phyloP scores from a whole-genome alignment of 2,888 invertebrate species.

The Metalampra italica region DNA sequence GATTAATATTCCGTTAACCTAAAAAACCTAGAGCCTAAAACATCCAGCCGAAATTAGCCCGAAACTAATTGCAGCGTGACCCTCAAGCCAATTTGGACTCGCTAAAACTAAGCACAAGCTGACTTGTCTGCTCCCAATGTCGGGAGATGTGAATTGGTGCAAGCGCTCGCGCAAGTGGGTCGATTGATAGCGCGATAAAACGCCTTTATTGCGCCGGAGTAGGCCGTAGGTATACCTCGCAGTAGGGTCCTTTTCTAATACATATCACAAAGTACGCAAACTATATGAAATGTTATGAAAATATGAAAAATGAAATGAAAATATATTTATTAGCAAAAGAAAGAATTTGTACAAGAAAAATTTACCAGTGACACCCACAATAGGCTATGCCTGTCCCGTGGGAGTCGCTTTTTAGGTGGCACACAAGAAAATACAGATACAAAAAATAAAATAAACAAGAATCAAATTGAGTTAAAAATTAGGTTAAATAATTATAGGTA shows the following conservation, averaged over 20 bases:
- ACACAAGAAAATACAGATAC: too few relatives aligned
- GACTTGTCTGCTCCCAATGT: background rate
- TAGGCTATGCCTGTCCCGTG: too few relatives aligned
- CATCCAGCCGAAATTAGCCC: background rate
- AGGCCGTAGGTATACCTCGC: background rate
- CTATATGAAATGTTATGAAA: too few relatives aligned
- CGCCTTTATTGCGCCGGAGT: background rate
- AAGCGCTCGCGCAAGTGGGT: slow-evolving; percentile 31
- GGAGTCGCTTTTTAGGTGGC: too few relatives aligned
- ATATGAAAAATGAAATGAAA: too few relatives aligned
- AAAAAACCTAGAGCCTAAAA: background rate
- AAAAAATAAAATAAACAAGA: too few relatives aligned
- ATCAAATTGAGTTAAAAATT: too few relatives aligned
- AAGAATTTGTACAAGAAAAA: too few relatives aligned
- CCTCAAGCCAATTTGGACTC: slow-evolving; percentile 32
- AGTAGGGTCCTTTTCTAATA: background rate
- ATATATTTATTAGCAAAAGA: too few relatives aligned
- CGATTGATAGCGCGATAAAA: slow-evolving; percentile 42
- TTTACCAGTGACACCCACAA: too few relatives aligned
- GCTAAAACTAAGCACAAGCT: slow-evolving; percentile 34
- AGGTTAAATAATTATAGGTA: too few relatives aligned
- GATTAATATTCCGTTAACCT: background rate
- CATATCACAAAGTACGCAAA: too few relatives aligned
- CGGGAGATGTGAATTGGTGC: slow-evolving; percentile 38
- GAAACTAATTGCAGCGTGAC: slow-evolving; percentile 3